Evolutionary conservation across 2,888 invertebrate species (phyloP).

Genomic region (Tipula helvola): DNA sequence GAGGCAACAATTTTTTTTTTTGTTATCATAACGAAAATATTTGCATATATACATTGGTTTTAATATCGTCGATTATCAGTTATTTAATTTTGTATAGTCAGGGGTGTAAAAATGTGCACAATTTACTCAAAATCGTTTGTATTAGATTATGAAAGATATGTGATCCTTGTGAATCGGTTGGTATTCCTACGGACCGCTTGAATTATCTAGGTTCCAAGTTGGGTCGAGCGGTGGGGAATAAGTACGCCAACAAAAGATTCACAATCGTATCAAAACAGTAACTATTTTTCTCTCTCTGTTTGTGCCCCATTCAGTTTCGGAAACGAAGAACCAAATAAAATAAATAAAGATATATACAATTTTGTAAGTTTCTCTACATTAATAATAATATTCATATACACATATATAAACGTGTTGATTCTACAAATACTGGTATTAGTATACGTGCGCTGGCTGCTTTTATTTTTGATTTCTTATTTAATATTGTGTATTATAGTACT

Average conservation of each 20-base stretch:
- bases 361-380: not conserved
- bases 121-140: not conserved
- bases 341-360: not conserved
- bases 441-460: not conserved
- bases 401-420: not conserved
- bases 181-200: not conserved
- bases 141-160: not conserved
- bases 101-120: not conserved
- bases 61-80: not conserved
- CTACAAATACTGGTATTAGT: not conserved
- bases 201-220: not conserved
- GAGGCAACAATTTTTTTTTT: not conserved
- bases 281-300: not conserved
- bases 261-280: not conserved
- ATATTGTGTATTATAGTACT: not conserved
- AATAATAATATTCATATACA: not conserved
- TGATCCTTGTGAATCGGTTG: not conserved
- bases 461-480: conserved; percentile 4
- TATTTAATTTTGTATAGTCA: not conserved
- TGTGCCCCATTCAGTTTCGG: not conserved
- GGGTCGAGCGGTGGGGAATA: not conserved
- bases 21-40: not conserved
- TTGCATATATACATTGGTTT: not conserved
- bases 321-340: not conserved
- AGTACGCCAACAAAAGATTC: not conserved